A percentile compares a stretch with the other conserved stretches of the same genome.
Evolutionary conservation across 2,888 invertebrate species (phyloP).

Genomic region (Gortyna flavago): DNA sequence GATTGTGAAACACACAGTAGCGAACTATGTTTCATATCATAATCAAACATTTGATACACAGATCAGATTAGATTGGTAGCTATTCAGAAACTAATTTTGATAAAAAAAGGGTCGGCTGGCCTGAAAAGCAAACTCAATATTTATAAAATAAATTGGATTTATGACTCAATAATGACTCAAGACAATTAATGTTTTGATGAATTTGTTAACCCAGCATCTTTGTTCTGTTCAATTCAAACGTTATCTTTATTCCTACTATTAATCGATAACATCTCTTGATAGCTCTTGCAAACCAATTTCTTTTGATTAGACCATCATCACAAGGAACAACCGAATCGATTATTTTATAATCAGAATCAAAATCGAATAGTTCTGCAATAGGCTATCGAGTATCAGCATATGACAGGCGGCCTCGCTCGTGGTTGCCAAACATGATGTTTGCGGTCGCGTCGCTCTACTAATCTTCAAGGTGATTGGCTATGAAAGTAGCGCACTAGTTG

Average conservation of each 20-base stretch:
- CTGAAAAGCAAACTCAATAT: neutral
- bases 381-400: constrained; percentile 37
- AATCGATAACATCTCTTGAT: neutral
- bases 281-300: neutral
- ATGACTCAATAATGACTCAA: neutral
- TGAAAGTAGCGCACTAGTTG: constrained; percentile 62
- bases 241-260: neutral
- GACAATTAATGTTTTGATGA: constrained; percentile 1
- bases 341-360: neutral
- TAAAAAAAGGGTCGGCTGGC: neutral
- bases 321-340: neutral
- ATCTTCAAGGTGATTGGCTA: constrained; percentile 80
- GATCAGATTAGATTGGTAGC: constrained; percentile 7
- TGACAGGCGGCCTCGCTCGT: constrained; percentile 71
- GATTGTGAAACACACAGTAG: constrained; percentile 27
- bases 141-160: neutral
- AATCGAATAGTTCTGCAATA: constrained; percentile 3
- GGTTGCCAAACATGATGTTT: constrained; percentile 83
- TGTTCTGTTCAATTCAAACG: neutral
- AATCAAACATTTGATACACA: constrained; percentile 24
- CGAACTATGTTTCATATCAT: neutral
- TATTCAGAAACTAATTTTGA: constrained; percentile 11
- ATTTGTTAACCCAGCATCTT: neutral
- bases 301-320: neutral
- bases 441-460: constrained; percentile 86